phyloP scores from a whole-genome alignment of 2,113 vertebrate species.

The Macquaria australasica region DNA sequence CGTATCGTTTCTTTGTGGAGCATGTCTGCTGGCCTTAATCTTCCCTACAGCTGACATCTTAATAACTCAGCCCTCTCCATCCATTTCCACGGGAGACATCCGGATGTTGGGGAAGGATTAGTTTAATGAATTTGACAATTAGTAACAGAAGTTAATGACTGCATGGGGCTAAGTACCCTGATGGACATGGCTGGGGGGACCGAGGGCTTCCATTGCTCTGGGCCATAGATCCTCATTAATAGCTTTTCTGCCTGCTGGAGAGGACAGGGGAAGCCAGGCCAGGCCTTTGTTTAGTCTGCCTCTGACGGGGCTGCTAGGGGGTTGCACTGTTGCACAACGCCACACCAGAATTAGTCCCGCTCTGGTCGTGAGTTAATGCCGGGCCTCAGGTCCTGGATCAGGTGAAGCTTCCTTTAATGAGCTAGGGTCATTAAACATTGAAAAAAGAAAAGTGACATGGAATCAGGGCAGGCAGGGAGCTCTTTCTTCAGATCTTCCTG shows the following conservation, averaged over 20 bases:
- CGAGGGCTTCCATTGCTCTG: slow-evolving; percentile 84
- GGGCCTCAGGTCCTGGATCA: slow-evolving; percentile 66
- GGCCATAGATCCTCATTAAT: slow-evolving; percentile 88
- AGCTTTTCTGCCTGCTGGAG: slow-evolving; percentile 84
- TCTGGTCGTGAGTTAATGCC: slow-evolving; percentile 62
- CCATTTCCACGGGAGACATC: slow-evolving; percentile 84
- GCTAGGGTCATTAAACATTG: slow-evolving; percentile 61
- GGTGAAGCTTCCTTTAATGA: slow-evolving; percentile 69
- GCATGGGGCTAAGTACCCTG: slow-evolving; percentile 85
- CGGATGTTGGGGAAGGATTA: slow-evolving; percentile 79
- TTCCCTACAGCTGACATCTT: slow-evolving; percentile 84
- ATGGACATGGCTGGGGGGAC: slow-evolving; percentile 85
- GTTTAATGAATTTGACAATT: slow-evolving; percentile 90
- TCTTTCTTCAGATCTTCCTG: slow-evolving; percentile 41
- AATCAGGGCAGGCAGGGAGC: slow-evolving; percentile 9
- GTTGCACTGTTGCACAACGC: slow-evolving; percentile 73
- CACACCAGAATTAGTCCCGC: slow-evolving; percentile 61
- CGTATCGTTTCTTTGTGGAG: slow-evolving; percentile 79
- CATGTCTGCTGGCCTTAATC: slow-evolving; percentile 84
- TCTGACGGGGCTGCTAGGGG: slow-evolving; percentile 75
- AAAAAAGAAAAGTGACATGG: slow-evolving; percentile 45
- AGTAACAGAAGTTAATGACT: slow-evolving; percentile 88
- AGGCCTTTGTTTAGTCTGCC: slow-evolving; percentile 87
- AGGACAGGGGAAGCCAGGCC: slow-evolving; percentile 72
- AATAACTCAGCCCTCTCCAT: slow-evolving; percentile 84